A percentile compares a stretch with the other conserved stretches of the same genome.
Conservation (phyloP, 2,888 invertebrate species). For the Galeopsomyia nigrocyanea region DNA sequence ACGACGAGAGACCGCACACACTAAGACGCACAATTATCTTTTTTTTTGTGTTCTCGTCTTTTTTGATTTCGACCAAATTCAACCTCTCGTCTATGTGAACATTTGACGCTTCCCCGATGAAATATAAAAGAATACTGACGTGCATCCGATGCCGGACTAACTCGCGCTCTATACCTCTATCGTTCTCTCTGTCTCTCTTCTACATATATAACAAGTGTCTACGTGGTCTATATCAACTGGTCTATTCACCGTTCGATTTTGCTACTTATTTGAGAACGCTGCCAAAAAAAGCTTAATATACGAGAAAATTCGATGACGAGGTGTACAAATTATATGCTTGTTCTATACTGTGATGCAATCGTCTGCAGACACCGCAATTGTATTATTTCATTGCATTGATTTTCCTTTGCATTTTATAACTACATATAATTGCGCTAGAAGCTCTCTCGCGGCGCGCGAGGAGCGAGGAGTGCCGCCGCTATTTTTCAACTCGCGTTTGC, state of each 20-base stretch:
- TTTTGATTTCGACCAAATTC: conserved; percentile 44
- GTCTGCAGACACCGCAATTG: neutral
- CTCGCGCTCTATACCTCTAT: no score
- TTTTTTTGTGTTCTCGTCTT: no score
- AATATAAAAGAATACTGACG: conserved; percentile 48
- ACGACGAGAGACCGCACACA: conserved; percentile 9
- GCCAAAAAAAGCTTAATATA: no score
- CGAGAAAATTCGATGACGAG: conserved; percentile 1
- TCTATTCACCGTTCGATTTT: conserved; percentile 46
- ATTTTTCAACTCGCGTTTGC: neutral
- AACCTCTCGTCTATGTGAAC: conserved; percentile 28
- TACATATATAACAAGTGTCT: conserved; percentile 43
- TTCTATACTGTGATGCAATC: neutral
- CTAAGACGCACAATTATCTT: neutral
- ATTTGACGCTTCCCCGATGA: conserved; percentile 46
- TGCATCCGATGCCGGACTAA: conserved; percentile 33
- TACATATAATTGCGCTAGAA: neutral
- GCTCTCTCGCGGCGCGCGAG: neutral
- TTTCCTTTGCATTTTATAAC: conserved; percentile 30
- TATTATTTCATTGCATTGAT: conserved; percentile 23
- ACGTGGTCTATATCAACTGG: conserved; percentile 48
- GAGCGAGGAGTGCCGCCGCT: conserved; percentile 26
- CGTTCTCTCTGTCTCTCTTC: no score
- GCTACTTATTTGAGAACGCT: no score
- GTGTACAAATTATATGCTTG: neutral